These are phyloP conservation scores for Formica aserva DNA, from an alignment of 2,888 invertebrate species.

Conservation along the genomic window DNA sequence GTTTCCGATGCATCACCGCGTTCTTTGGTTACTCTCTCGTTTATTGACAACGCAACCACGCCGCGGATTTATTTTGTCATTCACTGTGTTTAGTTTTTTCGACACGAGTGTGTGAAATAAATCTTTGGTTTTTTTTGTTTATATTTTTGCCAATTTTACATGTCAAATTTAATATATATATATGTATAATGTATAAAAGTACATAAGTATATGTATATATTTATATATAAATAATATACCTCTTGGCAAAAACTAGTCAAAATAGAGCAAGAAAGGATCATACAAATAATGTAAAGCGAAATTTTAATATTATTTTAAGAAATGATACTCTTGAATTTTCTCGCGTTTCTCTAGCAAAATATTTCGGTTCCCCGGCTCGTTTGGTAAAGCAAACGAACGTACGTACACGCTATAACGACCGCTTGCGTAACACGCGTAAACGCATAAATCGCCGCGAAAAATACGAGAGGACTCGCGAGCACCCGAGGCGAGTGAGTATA, in stretches of 20 bases:
- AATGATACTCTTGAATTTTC: background rate
- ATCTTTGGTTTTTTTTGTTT: background rate
- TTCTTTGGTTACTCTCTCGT: slow-evolving; percentile 14
- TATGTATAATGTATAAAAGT: background rate
- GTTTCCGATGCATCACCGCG: slow-evolving; percentile 4
- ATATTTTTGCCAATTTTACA: background rate
- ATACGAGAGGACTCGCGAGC: slow-evolving; percentile 6
- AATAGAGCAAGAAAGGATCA: background rate
- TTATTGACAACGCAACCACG: slow-evolving; percentile 22
- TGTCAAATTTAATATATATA: background rate
- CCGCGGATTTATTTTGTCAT: slow-evolving; percentile 6
- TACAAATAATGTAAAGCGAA: background rate
- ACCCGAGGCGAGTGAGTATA: background rate
- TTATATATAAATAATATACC: no score
- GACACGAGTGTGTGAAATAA: background rate
- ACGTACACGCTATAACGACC: background rate
- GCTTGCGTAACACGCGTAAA: slow-evolving; percentile 56
- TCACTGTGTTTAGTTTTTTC: background rate
- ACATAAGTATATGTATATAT: background rate
- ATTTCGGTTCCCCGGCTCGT: background rate
- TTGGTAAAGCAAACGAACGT: slow-evolving; percentile 6
- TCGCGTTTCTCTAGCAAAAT: background rate
- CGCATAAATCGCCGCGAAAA: slow-evolving; percentile 55
- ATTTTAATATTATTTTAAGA: background rate
- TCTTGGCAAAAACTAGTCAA: background rate